Percentiles rank a stretch among this genome's conserved stretches.
These are phyloP conservation scores for Gastrophysa polygoni DNA, from an alignment of 2,888 invertebrate species.

Conservation along the genomic window DNA sequence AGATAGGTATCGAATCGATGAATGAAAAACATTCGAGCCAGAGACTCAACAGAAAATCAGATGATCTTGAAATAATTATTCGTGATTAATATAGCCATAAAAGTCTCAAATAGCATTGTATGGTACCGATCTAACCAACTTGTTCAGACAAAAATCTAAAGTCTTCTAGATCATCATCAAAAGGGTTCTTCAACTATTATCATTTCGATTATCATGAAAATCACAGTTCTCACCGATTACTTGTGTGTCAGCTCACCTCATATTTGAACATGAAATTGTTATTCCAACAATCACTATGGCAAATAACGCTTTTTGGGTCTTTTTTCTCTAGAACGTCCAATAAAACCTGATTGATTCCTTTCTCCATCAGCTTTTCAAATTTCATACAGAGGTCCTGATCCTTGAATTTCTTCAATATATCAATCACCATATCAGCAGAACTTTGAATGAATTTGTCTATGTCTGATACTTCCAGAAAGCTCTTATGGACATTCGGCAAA, in stretches of 20 bases:
- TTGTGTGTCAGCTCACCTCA: conserved; percentile 42
- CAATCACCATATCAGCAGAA: neutral
- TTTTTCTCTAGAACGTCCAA: conserved; percentile 25
- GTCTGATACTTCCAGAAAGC: neutral
- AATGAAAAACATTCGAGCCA: no score
- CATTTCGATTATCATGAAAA: no score
- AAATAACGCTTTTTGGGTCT: conserved; percentile 33
- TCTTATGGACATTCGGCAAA: neutral
- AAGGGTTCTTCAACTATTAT: no score
- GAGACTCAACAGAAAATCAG: no score
- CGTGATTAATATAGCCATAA: no score
- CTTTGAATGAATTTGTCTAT: neutral
- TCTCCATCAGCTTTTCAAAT: conserved; percentile 4
- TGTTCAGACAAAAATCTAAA: no score
- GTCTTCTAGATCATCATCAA: no score
- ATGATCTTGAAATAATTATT: no score
- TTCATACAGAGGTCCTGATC: conserved; percentile 12
- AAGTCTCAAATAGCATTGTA: no score
- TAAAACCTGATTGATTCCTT: conserved; percentile 10
- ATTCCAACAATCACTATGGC: conserved; percentile 48
- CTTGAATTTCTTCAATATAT: conserved; percentile 1
- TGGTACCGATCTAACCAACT: no score
- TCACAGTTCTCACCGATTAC: no score
- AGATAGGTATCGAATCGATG: no score
- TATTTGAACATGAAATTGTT: conserved; percentile 49